Percentiles rank a stretch among this genome's conserved stretches.
phyloP scores from a whole-genome alignment of 2,797 vertebrate genomes.

The Schizopygopsis pylzovi region DNA sequence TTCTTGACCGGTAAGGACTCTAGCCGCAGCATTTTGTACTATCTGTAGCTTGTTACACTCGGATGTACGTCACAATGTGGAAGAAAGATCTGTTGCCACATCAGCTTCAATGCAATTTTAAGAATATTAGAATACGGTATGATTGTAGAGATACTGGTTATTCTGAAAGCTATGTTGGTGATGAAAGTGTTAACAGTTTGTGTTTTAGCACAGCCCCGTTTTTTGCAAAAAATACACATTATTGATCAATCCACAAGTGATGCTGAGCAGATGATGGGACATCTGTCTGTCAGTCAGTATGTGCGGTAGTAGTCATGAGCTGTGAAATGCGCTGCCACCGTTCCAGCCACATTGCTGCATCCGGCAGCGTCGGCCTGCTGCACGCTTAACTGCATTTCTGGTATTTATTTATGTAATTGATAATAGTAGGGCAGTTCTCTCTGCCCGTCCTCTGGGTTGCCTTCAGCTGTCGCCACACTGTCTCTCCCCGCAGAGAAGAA shows the following conservation, averaged over 20 bases:
- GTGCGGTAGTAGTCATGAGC: slow-evolving; percentile 28
- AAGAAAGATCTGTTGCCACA: background rate
- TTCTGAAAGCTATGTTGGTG: background rate
- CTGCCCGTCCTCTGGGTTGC: slow-evolving; percentile 39
- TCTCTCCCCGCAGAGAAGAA: slow-evolving; percentile 46
- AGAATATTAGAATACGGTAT: background rate
- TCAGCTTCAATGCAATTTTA: background rate
- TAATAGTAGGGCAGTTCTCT: slow-evolving; percentile 58
- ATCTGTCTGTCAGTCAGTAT: slow-evolving; percentile 43
- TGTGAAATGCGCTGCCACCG: slow-evolving; percentile 44
- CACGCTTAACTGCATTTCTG: slow-evolving; percentile 60
- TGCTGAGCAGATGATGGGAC: slow-evolving; percentile 37
- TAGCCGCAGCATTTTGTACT: no score
- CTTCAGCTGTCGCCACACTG: slow-evolving; percentile 43
- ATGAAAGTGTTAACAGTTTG: background rate
- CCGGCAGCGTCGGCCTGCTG: slow-evolving; percentile 7
- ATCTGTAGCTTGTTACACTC: background rate
- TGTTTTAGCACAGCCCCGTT: background rate
- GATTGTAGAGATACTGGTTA: background rate
- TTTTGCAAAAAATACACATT: background rate
- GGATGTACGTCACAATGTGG: background rate
- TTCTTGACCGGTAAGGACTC: no score
- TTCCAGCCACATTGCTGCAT: slow-evolving; percentile 29
- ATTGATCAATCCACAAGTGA: background rate
- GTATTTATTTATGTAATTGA: slow-evolving; percentile 67